phyloP scores from a whole-genome alignment of 53 echinoderm and acorn worm genomes.

The Echinarachnius parma region DNA sequence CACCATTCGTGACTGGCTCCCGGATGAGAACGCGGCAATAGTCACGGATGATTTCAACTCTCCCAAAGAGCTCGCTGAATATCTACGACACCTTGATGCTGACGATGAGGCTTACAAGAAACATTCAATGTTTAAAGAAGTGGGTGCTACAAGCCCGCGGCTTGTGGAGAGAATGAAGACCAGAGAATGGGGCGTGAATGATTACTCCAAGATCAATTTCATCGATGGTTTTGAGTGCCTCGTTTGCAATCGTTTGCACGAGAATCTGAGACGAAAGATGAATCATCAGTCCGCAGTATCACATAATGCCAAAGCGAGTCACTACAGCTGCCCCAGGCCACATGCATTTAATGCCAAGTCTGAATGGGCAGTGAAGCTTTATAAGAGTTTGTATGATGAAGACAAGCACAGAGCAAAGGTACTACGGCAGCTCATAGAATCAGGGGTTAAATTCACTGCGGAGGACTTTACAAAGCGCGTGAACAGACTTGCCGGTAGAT shows the following conservation, averaged over 20 bases:
- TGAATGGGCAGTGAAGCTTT: background rate
- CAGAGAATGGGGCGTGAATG: conserved; percentile 88
- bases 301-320: conserved; percentile 47
- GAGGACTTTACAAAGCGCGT: conserved; percentile 4
- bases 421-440: background rate
- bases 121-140: conserved; percentile 63
- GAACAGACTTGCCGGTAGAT: background rate
- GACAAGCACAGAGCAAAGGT: conserved; percentile 16
- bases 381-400: conserved; percentile 13
- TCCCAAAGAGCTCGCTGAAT: conserved; percentile 71
- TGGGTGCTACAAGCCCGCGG: conserved; percentile 60
- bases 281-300: conserved; percentile 13
- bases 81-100: conserved; percentile 45
- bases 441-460: conserved; percentile 3
- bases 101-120: conserved; percentile 70
- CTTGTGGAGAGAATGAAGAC: conserved; percentile 53
- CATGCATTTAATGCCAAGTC: background rate
- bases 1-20: conserved; percentile 85
- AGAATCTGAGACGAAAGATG: conserved; percentile 44
- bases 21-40: conserved; percentile 73
- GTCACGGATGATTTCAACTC: conserved; percentile 64
- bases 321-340: conserved; percentile 81
- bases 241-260: conserved; percentile 79
- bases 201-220: conserved; percentile 65
- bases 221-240: conserved; percentile 91